Evolutionary conservation across 2,113 vertebrate species (phyloP), one percentile per base, ranked within the genome.

Genomic region (Suricata suricatta): DNA sequence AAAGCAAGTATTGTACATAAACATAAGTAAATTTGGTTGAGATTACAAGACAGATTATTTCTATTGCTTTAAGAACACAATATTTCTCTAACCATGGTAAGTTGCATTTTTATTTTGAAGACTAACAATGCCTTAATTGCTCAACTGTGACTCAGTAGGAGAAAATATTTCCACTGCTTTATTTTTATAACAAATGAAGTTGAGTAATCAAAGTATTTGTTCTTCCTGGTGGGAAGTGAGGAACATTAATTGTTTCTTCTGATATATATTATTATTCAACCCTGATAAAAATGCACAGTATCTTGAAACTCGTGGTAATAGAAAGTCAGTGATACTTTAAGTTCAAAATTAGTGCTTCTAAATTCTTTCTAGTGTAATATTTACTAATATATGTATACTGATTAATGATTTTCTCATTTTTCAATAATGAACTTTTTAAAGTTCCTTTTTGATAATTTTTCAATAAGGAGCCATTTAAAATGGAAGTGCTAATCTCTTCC

Each of bases 131-230:
- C 5, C 13, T 89, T 64, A 64, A 90, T 44, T 44, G 44, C 16
- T 60, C 16, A 77, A 85, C 64, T 77, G 29, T 76, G 69, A 77
- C 71, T 68, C 80, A 85, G 35, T 6, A 57, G 35, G 79, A 77
- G 60, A 83, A 90, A 57, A 68, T 85, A 84, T 90, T 95, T 90
- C 29, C 47, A 33, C 57, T 84, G 29, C 3, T 84, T 90, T 90
- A 69, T 77, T 95, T 90, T 84, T 38, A 68, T 83, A 76, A 95
- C n/a, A 84, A 90, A 90, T 29, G 50, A 66, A 52, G 13, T 81
- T 72, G 79, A 90, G 44, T 90, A 90, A 95, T 95, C 79, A 90
- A 66, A 84, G 29, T 41, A 74, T 83, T 95, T 90, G 8, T 10
- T 95, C 27, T 54, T 76, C n/a, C 74, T 95, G n/a, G 68, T 76